These are phyloP conservation scores for Bos taurus DNA, from an alignment of 2,113 vertebrate species.

Conservation along the genomic window ARS-UCD2.0 NC_037329.1:38830501-38831000, in stretches of 20 bases:
- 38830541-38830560: not conserved
- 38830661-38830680: not conserved
- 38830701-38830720: not conserved
- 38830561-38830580: not conserved
- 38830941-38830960: not conserved
- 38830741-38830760: not conserved
- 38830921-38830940: constrained; percentile 5
- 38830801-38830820: not conserved
- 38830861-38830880: not conserved
- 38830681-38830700: not conserved
- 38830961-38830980: not conserved
- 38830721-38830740: not conserved
- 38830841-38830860: not conserved
- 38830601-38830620: not conserved
- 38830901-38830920: not conserved
- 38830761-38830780: not conserved
- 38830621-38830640: not conserved
- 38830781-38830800: not conserved
- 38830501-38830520: not conserved
- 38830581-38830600: not conserved
- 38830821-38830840: not conserved
- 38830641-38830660: not conserved
- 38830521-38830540: not conserved
- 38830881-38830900: not conserved
- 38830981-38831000: not conserved